Percentiles rank a stretch among this genome's conserved stretches.
Evolutionary conservation across 2,797 vertebrate genomes (phyloP).

Genomic region (Spinus pinus): DNA sequence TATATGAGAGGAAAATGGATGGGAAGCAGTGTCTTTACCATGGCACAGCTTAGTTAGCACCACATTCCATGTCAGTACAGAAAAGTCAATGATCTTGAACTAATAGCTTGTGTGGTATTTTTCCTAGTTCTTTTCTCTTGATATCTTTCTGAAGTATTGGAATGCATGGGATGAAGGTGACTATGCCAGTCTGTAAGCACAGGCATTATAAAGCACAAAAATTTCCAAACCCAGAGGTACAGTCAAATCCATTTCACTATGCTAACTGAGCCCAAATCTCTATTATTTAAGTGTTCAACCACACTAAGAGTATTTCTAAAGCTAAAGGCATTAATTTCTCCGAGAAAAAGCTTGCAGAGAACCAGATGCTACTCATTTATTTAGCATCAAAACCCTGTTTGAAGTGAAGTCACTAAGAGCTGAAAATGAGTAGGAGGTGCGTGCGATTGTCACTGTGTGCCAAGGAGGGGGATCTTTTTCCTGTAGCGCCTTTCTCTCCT

Average conservation of each 20-base stretch:
- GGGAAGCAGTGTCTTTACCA: background rate
- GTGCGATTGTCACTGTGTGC: background rate
- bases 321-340: background rate
- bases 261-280: background rate
- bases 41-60: background rate
- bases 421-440: slow-evolving; percentile 25
- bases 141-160: background rate
- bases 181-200: background rate
- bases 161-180: background rate
- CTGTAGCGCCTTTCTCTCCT: background rate
- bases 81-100: background rate
- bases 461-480: background rate
- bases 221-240: background rate
- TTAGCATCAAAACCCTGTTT: background rate
- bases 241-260: background rate
- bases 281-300: background rate
- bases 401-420: background rate
- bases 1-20: background rate
- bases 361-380: slow-evolving; percentile 7
- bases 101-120: background rate
- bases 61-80: background rate
- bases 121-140: background rate
- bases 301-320: background rate
- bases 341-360: background rate
- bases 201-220: background rate